Evolutionary conservation across 1,140 invertebrate genomes (phyloP).

Genomic region (Elysia chlorotica): DNA sequence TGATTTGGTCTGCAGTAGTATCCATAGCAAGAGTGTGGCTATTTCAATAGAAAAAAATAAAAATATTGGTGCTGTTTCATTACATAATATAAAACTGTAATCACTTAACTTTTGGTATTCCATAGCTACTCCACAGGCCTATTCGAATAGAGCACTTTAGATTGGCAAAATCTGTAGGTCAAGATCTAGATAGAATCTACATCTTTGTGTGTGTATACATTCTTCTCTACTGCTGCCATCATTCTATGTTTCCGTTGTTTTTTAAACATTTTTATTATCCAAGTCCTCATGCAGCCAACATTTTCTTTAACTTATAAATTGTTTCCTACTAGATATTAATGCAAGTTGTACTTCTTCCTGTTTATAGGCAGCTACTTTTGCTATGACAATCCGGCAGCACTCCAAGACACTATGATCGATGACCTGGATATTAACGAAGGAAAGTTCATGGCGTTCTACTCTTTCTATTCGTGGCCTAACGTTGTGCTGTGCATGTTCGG

Average conservation of each 20-base stretch:
- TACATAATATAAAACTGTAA: neutral
- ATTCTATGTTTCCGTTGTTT: too few species aligned
- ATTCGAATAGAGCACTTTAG: too few species aligned
- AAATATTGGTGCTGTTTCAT: neutral
- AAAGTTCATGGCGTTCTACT: conserved; percentile 87
- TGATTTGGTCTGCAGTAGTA: neutral
- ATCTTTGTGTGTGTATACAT: neutral
- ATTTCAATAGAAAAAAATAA: neutral
- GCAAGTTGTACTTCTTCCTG: neutral
- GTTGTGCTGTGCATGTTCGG: conserved; percentile 94
- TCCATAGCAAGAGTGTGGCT: neutral
- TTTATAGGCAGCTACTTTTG: conserved; percentile 93
- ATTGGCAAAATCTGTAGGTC: too few species aligned
- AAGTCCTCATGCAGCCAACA: neutral
- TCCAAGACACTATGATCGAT: conserved; percentile 84
- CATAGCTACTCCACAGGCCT: too few species aligned
- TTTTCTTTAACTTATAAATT: neutral
- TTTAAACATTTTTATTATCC: too few species aligned
- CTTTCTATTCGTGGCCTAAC: conserved; percentile 98
- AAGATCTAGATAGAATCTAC: too few species aligned
- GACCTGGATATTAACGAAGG: conserved; percentile 83
- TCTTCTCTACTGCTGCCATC: neutral
- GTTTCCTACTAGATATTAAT: neutral
- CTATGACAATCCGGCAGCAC: conserved; percentile 93
- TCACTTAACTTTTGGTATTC: too few species aligned